Conservation (phyloP, 2,113 vertebrate species). For the Syngnathus typhle region DNA sequence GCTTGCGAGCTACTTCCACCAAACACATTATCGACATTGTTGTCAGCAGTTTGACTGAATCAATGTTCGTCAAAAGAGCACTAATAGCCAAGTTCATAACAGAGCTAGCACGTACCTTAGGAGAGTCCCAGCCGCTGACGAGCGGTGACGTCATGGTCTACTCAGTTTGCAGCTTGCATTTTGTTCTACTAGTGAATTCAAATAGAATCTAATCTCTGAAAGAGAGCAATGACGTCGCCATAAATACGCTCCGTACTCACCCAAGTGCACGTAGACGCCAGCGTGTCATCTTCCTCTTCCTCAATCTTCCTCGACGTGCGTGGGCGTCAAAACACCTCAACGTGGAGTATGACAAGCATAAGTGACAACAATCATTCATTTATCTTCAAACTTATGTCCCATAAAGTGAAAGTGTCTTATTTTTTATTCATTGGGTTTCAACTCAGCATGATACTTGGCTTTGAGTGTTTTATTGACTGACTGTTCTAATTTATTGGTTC, state of each 20-base stretch:
- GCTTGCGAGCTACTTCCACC: not conserved
- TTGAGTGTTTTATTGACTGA: no score
- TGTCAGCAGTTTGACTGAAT: not conserved
- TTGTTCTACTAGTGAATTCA: not conserved
- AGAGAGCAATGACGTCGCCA: not conserved
- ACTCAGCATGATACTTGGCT: no score
- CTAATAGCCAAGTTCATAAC: no score
- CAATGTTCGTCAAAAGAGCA: not conserved
- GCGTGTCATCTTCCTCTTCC: not conserved
- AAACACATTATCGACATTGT: not conserved
- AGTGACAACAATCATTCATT: not conserved
- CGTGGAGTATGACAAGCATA: not conserved
- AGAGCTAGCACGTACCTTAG: not conserved
- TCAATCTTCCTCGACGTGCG: not conserved
- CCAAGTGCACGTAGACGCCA: not conserved
- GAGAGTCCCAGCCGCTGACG: not conserved
- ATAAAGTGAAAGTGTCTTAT: no score
- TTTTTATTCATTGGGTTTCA: no score
- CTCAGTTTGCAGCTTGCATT: not conserved
- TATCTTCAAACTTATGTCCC: no score
- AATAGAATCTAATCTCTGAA: not conserved
- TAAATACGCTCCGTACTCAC: not conserved
- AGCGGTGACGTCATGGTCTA: not conserved
- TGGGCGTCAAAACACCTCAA: not conserved
- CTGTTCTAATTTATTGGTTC: no score